These are phyloP conservation scores for Lycaena phlaeas DNA, from an alignment of 2,888 invertebrate species.

Conservation along the genomic window DNA sequence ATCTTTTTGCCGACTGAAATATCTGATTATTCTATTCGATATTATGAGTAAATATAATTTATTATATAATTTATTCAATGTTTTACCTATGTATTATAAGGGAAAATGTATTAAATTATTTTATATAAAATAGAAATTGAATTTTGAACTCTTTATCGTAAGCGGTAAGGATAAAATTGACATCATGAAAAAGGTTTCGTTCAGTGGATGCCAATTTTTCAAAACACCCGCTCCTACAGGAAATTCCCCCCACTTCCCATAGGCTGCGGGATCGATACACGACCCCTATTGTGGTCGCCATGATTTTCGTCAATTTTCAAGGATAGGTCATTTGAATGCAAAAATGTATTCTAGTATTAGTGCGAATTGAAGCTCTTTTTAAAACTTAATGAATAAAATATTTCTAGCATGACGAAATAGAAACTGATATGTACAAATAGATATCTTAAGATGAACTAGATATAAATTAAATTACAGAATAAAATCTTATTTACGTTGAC, in stretches of 20 bases:
- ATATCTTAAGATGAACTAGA: too few relatives aligned
- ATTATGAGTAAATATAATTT: too few relatives aligned
- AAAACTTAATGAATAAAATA: slow-evolving; percentile 1
- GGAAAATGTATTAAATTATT: slow-evolving; percentile 1
- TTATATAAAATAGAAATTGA: slow-evolving; percentile 11
- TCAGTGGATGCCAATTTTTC: slow-evolving; percentile 66
- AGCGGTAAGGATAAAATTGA: slow-evolving; percentile 19
- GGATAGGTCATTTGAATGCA: too few relatives aligned
- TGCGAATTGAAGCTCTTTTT: too few relatives aligned
- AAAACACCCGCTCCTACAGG: slow-evolving; percentile 57
- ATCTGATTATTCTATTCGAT: too few relatives aligned
- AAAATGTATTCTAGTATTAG: too few relatives aligned
- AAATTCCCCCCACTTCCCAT: slow-evolving; percentile 56
- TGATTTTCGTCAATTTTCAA: slow-evolving; percentile 28
- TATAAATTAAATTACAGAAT: too few relatives aligned
- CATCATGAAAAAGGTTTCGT: slow-evolving; percentile 31
- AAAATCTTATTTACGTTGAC: too few relatives aligned
- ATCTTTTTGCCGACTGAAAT: too few relatives aligned
- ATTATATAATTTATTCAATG: background rate
- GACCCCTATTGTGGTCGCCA: slow-evolving; percentile 51
- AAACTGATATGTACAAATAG: too few relatives aligned
- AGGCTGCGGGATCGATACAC: slow-evolving; percentile 62
- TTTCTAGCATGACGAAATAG: too few relatives aligned
- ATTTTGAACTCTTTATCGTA: slow-evolving; percentile 16
- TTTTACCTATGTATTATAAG: background rate